Evolutionary conservation across 2,113 vertebrate genomes (phyloP), one percentile per base, ranked within the genome.

Genomic region (Hippopotamus amphibius): DNA sequence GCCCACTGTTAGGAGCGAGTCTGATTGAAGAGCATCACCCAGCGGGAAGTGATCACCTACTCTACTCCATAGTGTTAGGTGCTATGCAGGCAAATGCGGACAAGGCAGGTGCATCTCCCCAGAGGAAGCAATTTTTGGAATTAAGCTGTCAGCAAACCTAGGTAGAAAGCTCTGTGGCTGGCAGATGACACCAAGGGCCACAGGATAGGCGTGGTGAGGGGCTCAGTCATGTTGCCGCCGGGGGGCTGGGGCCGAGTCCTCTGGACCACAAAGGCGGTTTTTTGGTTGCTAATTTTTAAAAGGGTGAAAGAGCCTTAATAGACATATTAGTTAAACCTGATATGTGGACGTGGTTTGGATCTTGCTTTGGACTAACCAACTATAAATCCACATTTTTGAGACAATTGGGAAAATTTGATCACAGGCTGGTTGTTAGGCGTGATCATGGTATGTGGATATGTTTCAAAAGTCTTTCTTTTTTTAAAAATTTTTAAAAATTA

Each of bases 301-400:
- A 88, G n/a, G 65, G 28, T 65, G 69, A 88, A 94, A 74, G 48
- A 88, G 66, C 53, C 46, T 71, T 71, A 76, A 86, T 10, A 50
- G 85, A 63, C 9, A 30, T 21, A 50, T 43, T 26, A 74, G 13
- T 50, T 24, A 61, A 48, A 94, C 59, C 22, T 63, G 88, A 12
- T 28, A 77, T 48, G 48, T 26, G 57, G 84, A 68, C 13, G 13
- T 69, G 15, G n/a, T 90, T 90, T 87, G 86, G 69, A 50, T 81
- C 69, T 69, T 85, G 48, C 24, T 96, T 90, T 69, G 89, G 88
- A 48, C 37, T 79, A 93, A 90, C 48, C 21, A 76, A 28, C 55
- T 16, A 9, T 68, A 33, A 90, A 96, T 43, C 55, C 43, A 46
- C 37, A 81, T 37, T 57, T 79, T 33, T 48, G 13, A 74, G 68